Percentiles rank a stretch among this genome's conserved stretches.
Evolutionary conservation across 2,797 vertebrate species (phyloP).

Genomic region (Danio aesculapii): DNA sequence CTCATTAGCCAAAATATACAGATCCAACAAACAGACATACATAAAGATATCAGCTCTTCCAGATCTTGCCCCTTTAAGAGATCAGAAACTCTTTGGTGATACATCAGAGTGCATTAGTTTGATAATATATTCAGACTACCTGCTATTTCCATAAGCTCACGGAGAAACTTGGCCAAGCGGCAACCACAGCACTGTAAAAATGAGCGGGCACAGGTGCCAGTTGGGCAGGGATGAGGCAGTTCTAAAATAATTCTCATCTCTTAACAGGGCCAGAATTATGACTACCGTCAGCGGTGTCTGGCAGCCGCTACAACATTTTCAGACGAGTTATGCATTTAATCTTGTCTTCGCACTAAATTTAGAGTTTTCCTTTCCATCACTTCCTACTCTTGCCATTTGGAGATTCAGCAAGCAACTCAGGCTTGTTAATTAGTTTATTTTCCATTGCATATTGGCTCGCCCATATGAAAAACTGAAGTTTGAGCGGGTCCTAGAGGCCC

Average conservation of each 20-base stretch:
- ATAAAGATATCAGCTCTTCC: not conserved
- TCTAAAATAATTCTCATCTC: slow-evolving; percentile 50
- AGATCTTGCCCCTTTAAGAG: not conserved
- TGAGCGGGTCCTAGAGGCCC: not conserved
- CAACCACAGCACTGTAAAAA: slow-evolving; percentile 12
- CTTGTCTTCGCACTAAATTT: slow-evolving; percentile 6
- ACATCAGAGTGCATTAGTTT: slow-evolving; percentile 29
- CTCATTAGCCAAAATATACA: slow-evolving; percentile 8
- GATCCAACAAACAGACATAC: not conserved
- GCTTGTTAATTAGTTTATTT: slow-evolving; percentile 19
- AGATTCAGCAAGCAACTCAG: not conserved
- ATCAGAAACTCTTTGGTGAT: slow-evolving; percentile 16
- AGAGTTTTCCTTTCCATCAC: not conserved
- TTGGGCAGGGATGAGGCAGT: slow-evolving; percentile 34
- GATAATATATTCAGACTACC: slow-evolving; percentile 17
- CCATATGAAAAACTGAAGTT: slow-evolving; percentile 11
- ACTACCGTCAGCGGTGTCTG: slow-evolving; percentile 18
- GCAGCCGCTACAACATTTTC: slow-evolving; percentile 26
- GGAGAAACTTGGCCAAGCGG: not conserved
- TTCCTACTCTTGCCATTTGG: not conserved
- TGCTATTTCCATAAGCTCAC: slow-evolving; percentile 27
- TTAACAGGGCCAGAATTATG: slow-evolving; percentile 36
- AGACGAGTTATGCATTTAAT: slow-evolving; percentile 25
- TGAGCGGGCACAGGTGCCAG: slow-evolving; percentile 19
- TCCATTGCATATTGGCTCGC: not conserved